Conservation (phyloP, 2,888 invertebrate genomes). For the Laspeyria flexula region DNA sequence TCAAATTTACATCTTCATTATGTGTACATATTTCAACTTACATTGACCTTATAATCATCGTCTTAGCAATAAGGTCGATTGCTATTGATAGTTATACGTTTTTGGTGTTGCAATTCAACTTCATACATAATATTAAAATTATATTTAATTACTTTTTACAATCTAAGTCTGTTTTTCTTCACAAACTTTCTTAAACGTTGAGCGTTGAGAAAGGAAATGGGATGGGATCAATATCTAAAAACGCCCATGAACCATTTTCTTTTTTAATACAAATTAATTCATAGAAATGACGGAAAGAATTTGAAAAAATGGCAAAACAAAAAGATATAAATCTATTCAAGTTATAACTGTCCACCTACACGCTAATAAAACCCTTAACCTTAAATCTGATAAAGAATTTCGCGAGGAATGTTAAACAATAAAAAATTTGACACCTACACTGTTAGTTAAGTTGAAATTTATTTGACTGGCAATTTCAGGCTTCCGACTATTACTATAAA, state of each 20-base stretch:
- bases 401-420: constrained; percentile 3
- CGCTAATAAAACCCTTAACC: constrained; percentile 1
- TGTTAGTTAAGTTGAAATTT: not conserved
- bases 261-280: too few relatives aligned
- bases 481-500: too few relatives aligned
- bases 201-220: too few relatives aligned
- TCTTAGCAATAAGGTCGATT: not conserved
- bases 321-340: constrained; percentile 5
- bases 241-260: too few relatives aligned
- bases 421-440: not conserved
- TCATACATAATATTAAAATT: too few relatives aligned
- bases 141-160: too few relatives aligned
- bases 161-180: too few relatives aligned
- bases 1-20: not conserved
- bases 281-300: not conserved
- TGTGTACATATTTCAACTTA: not conserved
- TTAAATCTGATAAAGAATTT: constrained; percentile 6
- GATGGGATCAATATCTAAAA: too few relatives aligned
- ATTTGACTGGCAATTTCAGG: too few relatives aligned
- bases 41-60: not conserved
- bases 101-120: too few relatives aligned
- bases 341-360: constrained; percentile 8
- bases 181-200: too few relatives aligned
- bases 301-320: not conserved
- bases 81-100: not conserved